Conservation (phyloP, 2,113 vertebrate species). For the Aythya baeri region DNA sequence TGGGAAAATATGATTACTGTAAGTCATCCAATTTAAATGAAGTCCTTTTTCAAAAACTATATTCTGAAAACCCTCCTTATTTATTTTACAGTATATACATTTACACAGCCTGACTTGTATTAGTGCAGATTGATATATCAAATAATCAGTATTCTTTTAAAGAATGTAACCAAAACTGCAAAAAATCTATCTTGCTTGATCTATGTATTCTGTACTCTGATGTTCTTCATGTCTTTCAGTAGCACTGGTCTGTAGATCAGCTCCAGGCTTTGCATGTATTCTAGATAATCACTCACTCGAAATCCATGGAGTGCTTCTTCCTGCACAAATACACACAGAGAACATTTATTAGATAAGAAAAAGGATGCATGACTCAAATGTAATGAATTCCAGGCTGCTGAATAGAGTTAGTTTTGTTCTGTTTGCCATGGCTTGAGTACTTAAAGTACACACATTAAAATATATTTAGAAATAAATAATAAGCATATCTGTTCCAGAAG, state of each 20-base stretch:
- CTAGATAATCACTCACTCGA: slow-evolving; percentile 85
- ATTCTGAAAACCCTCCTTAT: slow-evolving; percentile 5
- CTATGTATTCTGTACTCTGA: slow-evolving; percentile 70
- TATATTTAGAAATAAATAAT: slow-evolving; percentile 10
- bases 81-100: slow-evolving; percentile 27
- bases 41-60: not conserved
- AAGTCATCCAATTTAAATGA: not conserved
- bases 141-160: not conserved
- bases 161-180: slow-evolving; percentile 29
- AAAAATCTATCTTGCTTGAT: not conserved
- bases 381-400: not conserved
- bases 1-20: slow-evolving; percentile 21
- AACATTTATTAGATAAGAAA: not conserved
- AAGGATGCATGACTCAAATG: not conserved
- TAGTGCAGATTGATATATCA: not conserved
- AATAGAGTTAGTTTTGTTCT: not conserved
- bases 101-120: not conserved
- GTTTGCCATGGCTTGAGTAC: not conserved
- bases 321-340: slow-evolving; percentile 72
- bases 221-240: slow-evolving; percentile 85
- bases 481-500: not conserved
- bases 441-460: not conserved
- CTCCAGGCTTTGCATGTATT: slow-evolving; percentile 90
- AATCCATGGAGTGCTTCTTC: slow-evolving; percentile 92
- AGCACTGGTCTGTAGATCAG: slow-evolving; percentile 82